These are phyloP conservation scores for Leuciscus idus DNA, from an alignment of 2,113 vertebrate genomes.

Conservation along the genomic window DNA sequence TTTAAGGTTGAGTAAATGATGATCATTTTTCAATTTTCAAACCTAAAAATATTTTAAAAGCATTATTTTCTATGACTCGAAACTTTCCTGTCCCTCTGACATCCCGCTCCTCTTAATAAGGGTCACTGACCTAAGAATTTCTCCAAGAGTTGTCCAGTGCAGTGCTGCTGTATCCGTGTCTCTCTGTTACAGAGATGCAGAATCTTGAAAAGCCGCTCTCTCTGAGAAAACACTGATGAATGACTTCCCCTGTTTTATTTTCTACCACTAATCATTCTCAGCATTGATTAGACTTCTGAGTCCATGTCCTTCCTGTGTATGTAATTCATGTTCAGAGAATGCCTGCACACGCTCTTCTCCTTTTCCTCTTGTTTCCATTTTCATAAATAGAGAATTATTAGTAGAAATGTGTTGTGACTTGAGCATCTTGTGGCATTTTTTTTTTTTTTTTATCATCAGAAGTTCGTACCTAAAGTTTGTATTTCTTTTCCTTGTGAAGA, in stretches of 20 bases:
- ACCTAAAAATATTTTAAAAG: neutral
- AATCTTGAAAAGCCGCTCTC: conserved; percentile 11
- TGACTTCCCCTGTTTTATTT: conserved; percentile 26
- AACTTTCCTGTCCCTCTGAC: neutral
- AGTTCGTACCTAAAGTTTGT: neutral
- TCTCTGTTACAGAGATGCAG: conserved; percentile 1
- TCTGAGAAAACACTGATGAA: conserved; percentile 35
- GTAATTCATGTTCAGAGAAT: neutral
- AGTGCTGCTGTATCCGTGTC: neutral
- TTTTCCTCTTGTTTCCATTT: neutral
- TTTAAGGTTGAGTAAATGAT: neutral
- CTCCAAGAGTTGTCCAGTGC: neutral
- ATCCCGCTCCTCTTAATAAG: neutral
- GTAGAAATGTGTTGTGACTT: neutral
- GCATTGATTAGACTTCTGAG: conserved; percentile 30
- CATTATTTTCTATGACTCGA: neutral
- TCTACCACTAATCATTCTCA: conserved; percentile 22
- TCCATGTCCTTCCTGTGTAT: conserved; percentile 26
- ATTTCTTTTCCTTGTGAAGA: neutral
- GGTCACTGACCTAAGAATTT: neutral
- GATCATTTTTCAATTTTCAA: neutral
- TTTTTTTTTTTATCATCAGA: neutral
- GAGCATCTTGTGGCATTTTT: neutral
- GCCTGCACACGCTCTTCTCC: neutral
- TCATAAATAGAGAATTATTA: neutral